Base-by-base conservation (phyloP, 2,797 vertebrate species). In the Meda fulgida region DNA sequence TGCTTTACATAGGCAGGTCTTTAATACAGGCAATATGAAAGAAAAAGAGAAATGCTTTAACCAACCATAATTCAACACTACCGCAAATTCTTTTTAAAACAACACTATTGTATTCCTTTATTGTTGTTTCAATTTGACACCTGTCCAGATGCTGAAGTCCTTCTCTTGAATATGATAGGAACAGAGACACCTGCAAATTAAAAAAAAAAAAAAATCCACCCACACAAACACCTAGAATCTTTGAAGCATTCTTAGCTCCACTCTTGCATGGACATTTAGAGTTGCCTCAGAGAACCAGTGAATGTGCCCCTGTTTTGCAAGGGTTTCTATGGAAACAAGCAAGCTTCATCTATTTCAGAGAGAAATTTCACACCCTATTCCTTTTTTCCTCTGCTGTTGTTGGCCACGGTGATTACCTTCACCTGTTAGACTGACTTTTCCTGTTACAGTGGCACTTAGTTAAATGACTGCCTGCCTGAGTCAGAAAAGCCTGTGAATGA, bases 251-350 rank as follows among this genome's bases (percentile, higher is more conserved):
- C 69, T 60, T 78, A 84, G 82, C 60, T 67, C 34, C 73, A 63
- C 46, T 88, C 92, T 31, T 90, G 60, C 90, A 92, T 93, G 90
- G 91, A 89, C 89, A 70, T 92, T 91, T 90, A 88, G 77, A 89
- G 92, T 91, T 89, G 90, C 92, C 91, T 93, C 92, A 91, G 88
- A 92, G 89, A 91, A 89, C 88, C 75, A 66, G 85, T 78, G 85
- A 91, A 90, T 86, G 88, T 80, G 84, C 85, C 81, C 84, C 78
- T 92, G 91, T 93, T 92, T 93, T 89, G 83, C 85, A 53, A 63
- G 40, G 75, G 92, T 94, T 93, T 85, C 94, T 91, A 94, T 93
- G 92, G 93, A 91, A 94, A 95, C 94, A 92, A 92, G 91, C 78
- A 83, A 91, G 92, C 88, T 89, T 85, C 84, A 79, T 93, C 93